phyloP scores from a whole-genome alignment of 2,888 invertebrate genomes.

The Maniola hyperantus region DNA sequence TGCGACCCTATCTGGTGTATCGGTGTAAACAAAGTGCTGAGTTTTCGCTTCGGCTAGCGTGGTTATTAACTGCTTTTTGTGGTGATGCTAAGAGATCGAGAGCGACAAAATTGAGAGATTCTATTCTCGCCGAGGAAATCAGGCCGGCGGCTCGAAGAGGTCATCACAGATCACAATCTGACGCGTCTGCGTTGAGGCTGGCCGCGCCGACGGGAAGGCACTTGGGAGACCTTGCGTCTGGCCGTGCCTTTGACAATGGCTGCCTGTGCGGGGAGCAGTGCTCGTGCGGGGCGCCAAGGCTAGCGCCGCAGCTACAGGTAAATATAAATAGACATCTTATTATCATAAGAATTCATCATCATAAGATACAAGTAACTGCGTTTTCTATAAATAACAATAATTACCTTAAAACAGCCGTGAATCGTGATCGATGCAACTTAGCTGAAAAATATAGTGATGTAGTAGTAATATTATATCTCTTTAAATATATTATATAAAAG shows the following conservation, averaged over 20 bases:
- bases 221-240: slow-evolving; percentile 95
- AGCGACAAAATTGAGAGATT: slow-evolving; percentile 70
- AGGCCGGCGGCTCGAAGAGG: slow-evolving; percentile 74
- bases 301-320: slow-evolving; percentile 77
- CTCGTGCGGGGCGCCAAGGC: slow-evolving; percentile 75
- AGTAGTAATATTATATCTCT: not conserved
- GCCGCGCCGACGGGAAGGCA: slow-evolving; percentile 84
- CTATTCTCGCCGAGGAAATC: slow-evolving; percentile 74
- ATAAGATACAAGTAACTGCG: not conserved
- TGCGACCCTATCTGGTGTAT: slow-evolving; percentile 75
- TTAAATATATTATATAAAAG: not conserved
- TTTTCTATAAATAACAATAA: slow-evolving; percentile 5
- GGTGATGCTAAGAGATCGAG: slow-evolving; percentile 81
- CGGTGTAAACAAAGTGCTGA: slow-evolving; percentile 95
- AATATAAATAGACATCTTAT: slow-evolving; percentile 43
- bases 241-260: slow-evolving; percentile 97
- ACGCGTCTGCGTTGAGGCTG: slow-evolving; percentile 88
- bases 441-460: not conserved
- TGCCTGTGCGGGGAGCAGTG: slow-evolving; percentile 95
- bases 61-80: slow-evolving; percentile 97
- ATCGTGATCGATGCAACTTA: slow-evolving; percentile 3
- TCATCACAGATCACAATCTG: slow-evolving; percentile 88
- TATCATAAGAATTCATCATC: not conserved
- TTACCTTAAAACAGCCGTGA: slow-evolving; percentile 8
- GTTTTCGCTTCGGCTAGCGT: slow-evolving; percentile 97